Evolutionary conservation across 1,140 invertebrate species (phyloP).

Genomic region (Matsumurasca onukii): DNA sequence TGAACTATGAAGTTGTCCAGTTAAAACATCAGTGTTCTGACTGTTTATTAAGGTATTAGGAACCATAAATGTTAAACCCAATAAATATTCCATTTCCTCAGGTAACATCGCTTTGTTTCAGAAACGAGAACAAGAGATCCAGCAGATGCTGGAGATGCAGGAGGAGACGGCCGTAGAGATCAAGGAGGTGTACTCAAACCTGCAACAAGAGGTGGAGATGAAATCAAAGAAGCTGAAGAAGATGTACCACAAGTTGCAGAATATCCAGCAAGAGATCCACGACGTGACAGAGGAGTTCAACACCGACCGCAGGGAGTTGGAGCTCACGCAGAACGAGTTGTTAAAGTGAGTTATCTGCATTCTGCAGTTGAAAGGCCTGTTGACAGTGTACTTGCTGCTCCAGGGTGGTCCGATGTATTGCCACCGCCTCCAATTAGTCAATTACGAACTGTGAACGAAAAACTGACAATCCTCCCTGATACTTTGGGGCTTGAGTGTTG

Average conservation of each 20-base stretch:
- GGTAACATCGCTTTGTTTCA: constrained; percentile 44
- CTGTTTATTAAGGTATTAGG: too few relatives aligned
- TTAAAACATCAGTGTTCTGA: too few relatives aligned
- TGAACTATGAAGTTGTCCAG: too few relatives aligned
- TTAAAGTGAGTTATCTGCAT: constrained; percentile 56
- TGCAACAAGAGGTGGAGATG: constrained; percentile 90
- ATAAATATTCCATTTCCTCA: too few relatives aligned
- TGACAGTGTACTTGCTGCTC: constrained; percentile 38
- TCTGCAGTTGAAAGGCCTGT: constrained; percentile 37
- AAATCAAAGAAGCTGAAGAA: constrained; percentile 89
- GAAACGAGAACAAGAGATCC: constrained; percentile 74
- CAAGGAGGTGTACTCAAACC: constrained; percentile 77
- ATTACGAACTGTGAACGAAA: not conserved
- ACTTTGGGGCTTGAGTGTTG: too few relatives aligned
- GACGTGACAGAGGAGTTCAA: constrained; percentile 83
- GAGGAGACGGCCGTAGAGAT: constrained; percentile 87
- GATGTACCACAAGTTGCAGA: constrained; percentile 63
- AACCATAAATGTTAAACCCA: too few relatives aligned
- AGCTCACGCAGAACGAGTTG: constrained; percentile 77
- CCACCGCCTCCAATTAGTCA: not conserved
- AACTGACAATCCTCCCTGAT: not conserved
- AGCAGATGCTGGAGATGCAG: constrained; percentile 81
- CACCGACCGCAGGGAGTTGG: constrained; percentile 74
- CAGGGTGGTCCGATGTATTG: constrained; percentile 42
- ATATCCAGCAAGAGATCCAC: constrained; percentile 66